These are phyloP conservation scores for Takifugu flavidus DNA, from an alignment of 2,113 vertebrate genomes.

Conservation along the genomic window DNA sequence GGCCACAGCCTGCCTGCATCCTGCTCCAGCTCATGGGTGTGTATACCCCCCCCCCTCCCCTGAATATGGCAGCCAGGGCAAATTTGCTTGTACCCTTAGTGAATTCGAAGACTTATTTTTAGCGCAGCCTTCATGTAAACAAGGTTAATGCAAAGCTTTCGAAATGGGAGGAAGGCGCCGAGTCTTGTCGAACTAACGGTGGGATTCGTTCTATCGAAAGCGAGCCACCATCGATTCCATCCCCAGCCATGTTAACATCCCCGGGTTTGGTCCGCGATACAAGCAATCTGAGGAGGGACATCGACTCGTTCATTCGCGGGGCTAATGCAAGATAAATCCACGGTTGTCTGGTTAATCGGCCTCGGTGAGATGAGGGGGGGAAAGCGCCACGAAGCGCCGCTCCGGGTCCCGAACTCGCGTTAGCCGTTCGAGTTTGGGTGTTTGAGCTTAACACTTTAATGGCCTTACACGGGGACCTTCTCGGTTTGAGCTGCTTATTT, in stretches of 20 bases:
- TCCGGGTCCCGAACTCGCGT: conserved; percentile 11
- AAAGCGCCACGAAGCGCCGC: conserved; percentile 8
- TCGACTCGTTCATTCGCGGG: background rate
- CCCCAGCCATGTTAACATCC: conserved; percentile 13
- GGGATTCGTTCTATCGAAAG: conserved; percentile 27
- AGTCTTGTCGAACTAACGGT: background rate
- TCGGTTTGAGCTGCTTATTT: conserved; percentile 34
- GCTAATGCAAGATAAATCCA: background rate
- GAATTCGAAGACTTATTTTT: background rate
- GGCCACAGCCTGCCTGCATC: conserved; percentile 29
- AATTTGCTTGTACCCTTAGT: background rate
- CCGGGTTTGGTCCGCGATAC: conserved; percentile 8
- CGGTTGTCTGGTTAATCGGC: background rate
- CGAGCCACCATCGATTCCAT: conserved; percentile 6
- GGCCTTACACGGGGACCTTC: background rate
- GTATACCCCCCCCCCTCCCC: conserved; percentile 1
- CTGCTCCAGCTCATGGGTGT: conserved; percentile 30
- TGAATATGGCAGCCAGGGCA: conserved; percentile 26
- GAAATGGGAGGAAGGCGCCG: background rate
- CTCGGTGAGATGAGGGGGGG: background rate
- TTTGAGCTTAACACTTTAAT: background rate
- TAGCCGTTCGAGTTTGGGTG: conserved; percentile 29
- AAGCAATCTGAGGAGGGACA: background rate
- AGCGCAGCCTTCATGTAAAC: background rate
- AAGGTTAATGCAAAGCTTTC: background rate